Evolutionary conservation across 2,797 vertebrate genomes (phyloP), one percentile per base, ranked within the genome.

Genomic region (Simalia tracyae): DNA sequence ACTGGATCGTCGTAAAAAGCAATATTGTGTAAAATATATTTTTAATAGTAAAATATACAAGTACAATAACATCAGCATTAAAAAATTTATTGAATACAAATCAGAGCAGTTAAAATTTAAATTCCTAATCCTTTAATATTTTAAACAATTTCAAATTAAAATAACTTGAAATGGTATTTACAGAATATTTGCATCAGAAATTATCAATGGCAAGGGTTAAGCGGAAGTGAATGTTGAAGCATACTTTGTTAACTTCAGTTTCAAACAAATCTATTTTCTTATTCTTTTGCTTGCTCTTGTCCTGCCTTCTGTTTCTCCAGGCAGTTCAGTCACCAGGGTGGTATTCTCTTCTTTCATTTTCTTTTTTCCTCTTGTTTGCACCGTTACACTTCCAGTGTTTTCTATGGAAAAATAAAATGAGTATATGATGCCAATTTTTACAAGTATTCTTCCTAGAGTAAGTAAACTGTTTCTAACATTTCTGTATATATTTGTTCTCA

Each of bases 231-330:
- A 54, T 1, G 36, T 81, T 81, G 36, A 81, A 81, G 36, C 72
- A 81, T 46, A 54, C 50, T 54, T 54, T 54, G 8, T 54, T 54
- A 54, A 54, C 7, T 8, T 50, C 5, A 50, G 50, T 50, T 50
- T 50, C 50, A 50, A 5, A 50, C 42, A 0, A 90, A 56, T 93
- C 6, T 88, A 94, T 92, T 95, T 96, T 68, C 90, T 94, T 56
- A 15, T 86, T 90, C 95, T 96, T 11, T 90, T 91, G 88, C 92
- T 97, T 88, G 94, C 64, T 93, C 91, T 96, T 7, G 95, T 97
- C 56, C 28, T 97, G 89, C 93, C 93, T 88, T 85, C 64, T 1
- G 9, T 63, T 28, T 68, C 90, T 93, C 86, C 90, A 46, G 72
- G 6, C 28, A n/a, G 4, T n/a, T 0, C 17, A 92, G 89, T 7